Base-by-base conservation (phyloP, 2,888 invertebrate genomes). In the Timema cristinae region DNA sequence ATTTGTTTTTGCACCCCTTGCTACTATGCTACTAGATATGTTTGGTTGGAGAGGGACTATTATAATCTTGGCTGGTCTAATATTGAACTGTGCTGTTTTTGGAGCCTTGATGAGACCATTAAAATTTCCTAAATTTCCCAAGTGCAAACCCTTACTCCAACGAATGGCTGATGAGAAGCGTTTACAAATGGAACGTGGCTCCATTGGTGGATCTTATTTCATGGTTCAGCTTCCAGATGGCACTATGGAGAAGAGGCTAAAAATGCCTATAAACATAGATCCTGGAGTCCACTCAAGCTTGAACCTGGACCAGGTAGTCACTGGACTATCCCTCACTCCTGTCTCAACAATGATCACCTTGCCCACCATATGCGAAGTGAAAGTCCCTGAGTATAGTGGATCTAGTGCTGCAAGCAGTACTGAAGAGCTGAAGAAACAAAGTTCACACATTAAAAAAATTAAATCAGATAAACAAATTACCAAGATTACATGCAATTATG, bases 251-350 rank as follows among this genome's bases (percentile, higher is more conserved):
- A 91, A 91, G 79, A 87, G 95, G 79, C 85, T 92, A 85, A 95
- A 95, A 85, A 91, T 94, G 88, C 94, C 95, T 50, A 85, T 95
- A 75, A 96, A 96, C 83, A 89, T 94, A 75, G 96, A 96, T 84
- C 95, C 96, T 6, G 96, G 96, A 70, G 96, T 95, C 67, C 96
- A 96, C 82, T 96, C 95, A 71, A 94, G 93, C 80, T 87, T 96
- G 79, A 93, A 94, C 83, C 85, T 96, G 80, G 95, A 95, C 82
- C 89, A 92, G 81, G 84, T 92, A 79, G 91, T 90, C 69, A 91
- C 82, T 79, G 90, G 85, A 82, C 92, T 86, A 81, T 91, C 88
- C 73, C 87, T 92, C 81, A 91, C 90, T 59, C 90, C 91, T 72
- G 89, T 93, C 79, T 94, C 94, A 74, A 91, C 93, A 8, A 93